Evolutionary conservation across 1,140 invertebrate species (phyloP).

Genomic region (Ceratosolen fusciceps): DNA sequence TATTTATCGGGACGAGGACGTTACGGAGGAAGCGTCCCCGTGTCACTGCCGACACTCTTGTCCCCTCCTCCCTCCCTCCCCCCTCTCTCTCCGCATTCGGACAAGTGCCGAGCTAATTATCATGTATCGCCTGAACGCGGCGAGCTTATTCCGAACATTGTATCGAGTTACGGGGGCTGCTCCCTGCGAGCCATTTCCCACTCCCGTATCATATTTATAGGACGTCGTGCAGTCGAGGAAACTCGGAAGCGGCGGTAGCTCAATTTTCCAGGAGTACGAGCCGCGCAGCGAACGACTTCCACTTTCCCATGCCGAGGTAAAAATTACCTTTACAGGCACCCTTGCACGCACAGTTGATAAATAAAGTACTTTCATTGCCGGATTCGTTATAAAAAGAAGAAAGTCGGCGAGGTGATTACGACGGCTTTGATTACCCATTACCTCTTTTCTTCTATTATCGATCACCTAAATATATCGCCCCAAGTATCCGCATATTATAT

Average conservation of each 20-base stretch:
- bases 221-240: neutral
- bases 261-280: neutral
- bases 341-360: constrained; percentile 27
- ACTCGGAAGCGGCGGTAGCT: constrained; percentile 8
- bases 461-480: too few species aligned
- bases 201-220: neutral
- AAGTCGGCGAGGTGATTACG: too few species aligned
- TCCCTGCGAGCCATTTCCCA: neutral
- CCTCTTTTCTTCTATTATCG: too few species aligned
- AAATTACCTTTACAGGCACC: neutral
- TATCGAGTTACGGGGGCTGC: neutral
- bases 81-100: neutral
- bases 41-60: constrained; percentile 12
- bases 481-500: too few species aligned
- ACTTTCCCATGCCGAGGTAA: too few species aligned
- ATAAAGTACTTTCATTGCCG: too few species aligned
- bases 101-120: constrained; percentile 1
- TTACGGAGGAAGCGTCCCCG: neutral
- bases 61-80: neutral
- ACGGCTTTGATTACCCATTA: too few species aligned
- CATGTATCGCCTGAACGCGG: neutral
- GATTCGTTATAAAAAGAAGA: too few species aligned
- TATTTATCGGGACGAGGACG: constrained; percentile 13
- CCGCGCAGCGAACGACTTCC: too few species aligned
- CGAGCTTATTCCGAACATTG: neutral